Percentiles rank a stretch among this genome's conserved stretches.
Conservation (phyloP, 2,797 vertebrate species). For the Holocentrus rufus region DNA sequence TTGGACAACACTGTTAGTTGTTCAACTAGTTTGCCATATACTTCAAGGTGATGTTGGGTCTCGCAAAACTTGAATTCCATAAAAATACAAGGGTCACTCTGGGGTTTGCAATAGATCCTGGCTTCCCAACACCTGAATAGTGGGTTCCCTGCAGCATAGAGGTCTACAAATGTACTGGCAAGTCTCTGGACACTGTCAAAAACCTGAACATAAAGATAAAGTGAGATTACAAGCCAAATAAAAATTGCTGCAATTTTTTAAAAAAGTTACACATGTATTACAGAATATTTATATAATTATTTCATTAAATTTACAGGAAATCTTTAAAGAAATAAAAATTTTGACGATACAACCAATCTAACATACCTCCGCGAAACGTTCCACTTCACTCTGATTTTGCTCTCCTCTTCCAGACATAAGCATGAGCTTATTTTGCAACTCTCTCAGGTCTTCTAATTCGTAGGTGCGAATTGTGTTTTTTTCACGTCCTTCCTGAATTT, state of each 20-base stretch:
- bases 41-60: background rate
- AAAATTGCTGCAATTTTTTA: background rate
- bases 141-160: constrained; percentile 86
- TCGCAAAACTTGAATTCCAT: constrained; percentile 81
- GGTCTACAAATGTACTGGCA: constrained; percentile 83
- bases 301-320: background rate
- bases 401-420: constrained; percentile 92
- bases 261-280: too few relatives aligned
- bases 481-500: constrained; percentile 67
- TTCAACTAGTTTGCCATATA: constrained; percentile 66
- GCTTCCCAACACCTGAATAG: constrained; percentile 87
- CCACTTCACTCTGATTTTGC: constrained; percentile 84
- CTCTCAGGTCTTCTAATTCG: constrained; percentile 82
- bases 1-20: constrained; percentile 83
- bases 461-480: constrained; percentile 64
- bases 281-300: background rate
- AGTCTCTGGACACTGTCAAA: constrained; percentile 88
- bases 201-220: constrained; percentile 73
- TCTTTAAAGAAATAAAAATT: too few relatives aligned
- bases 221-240: background rate
- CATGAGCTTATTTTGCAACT: constrained; percentile 94
- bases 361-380: constrained; percentile 88
- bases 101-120: constrained; percentile 75
- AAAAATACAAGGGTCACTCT: constrained; percentile 58
- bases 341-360: background rate